Conservation (phyloP, 2,888 invertebrate genomes). For the Leucophenga montana region DNA sequence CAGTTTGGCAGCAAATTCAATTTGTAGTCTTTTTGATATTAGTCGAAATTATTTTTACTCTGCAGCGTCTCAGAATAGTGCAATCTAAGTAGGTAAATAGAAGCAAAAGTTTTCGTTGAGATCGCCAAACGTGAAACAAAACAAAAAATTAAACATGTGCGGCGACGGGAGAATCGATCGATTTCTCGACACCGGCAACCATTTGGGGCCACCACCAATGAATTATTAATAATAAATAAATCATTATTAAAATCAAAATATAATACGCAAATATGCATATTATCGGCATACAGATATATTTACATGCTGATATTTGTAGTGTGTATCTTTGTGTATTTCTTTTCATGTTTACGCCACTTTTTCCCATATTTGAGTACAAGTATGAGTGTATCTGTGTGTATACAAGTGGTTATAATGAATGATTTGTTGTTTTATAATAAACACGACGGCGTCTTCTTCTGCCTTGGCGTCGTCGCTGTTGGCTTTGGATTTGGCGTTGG, state of each 20-base stretch:
- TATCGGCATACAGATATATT: slow-evolving; percentile 39
- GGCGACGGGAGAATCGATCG: not conserved
- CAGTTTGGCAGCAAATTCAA: too few relatives aligned
- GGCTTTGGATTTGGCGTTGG: slow-evolving; percentile 19
- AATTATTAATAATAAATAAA: slow-evolving; percentile 73
- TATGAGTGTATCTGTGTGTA: slow-evolving; percentile 15
- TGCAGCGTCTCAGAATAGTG: slow-evolving; percentile 25
- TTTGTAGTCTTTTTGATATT: too few relatives aligned
- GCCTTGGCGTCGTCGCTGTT: slow-evolving; percentile 40
- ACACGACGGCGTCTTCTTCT: slow-evolving; percentile 58
- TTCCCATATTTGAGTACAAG: slow-evolving; percentile 46
- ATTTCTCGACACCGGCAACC: slow-evolving; percentile 8
- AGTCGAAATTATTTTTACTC: too few relatives aligned
- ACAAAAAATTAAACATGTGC: not conserved
- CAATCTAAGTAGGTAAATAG: slow-evolving; percentile 50
- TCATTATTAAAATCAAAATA: slow-evolving; percentile 71
- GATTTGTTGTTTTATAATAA: slow-evolving; percentile 72
- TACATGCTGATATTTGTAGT: slow-evolving; percentile 4
- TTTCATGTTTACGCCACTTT: slow-evolving; percentile 66
- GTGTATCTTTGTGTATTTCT: slow-evolving; percentile 25
- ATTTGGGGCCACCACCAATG: slow-evolving; percentile 64
- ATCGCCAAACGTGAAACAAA: slow-evolving; percentile 25
- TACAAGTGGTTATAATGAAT: slow-evolving; percentile 67
- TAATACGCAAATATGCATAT: slow-evolving; percentile 67
- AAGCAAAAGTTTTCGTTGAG: slow-evolving; percentile 24